Evolutionary conservation across 1,140 invertebrate species (phyloP).

Genomic region (Ephestia elutella): DNA sequence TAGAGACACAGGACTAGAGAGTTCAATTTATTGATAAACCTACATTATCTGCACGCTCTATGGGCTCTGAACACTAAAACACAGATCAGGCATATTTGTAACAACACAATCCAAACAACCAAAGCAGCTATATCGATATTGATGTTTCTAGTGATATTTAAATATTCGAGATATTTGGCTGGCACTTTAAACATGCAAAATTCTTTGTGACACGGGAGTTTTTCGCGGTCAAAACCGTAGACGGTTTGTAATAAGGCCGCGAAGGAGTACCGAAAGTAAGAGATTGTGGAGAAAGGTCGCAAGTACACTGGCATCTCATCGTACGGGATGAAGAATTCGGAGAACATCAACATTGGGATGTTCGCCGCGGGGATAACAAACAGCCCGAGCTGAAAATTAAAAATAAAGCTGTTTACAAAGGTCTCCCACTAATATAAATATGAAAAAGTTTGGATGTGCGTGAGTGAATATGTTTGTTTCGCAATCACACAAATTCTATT

Average conservation of each 20-base stretch:
- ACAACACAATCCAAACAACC: constrained; percentile 75
- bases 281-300: constrained; percentile 80
- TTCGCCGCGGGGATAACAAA: constrained; percentile 87
- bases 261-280: constrained; percentile 88
- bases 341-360: constrained; percentile 89
- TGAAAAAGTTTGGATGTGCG: too few species aligned
- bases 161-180: constrained; percentile 63
- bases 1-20: too few species aligned
- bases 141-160: constrained; percentile 75
- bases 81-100: constrained; percentile 53
- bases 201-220: constrained; percentile 71
- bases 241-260: constrained; percentile 84
- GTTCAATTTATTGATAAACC: too few species aligned
- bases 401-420: too few species aligned
- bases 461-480: too few species aligned
- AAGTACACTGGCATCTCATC: constrained; percentile 83
- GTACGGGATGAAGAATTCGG: constrained; percentile 89
- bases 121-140: constrained; percentile 84
- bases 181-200: constrained; percentile 71
- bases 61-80: constrained; percentile 55
- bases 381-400: constrained; percentile 80
- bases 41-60: constrained; percentile 49
- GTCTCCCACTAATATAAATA: too few species aligned
- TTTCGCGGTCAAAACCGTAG: constrained; percentile 80
- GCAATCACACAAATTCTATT: too few species aligned